Base-by-base conservation (phyloP, 1,140 invertebrate genomes). In the Zaprionus camerounensis region DNA sequence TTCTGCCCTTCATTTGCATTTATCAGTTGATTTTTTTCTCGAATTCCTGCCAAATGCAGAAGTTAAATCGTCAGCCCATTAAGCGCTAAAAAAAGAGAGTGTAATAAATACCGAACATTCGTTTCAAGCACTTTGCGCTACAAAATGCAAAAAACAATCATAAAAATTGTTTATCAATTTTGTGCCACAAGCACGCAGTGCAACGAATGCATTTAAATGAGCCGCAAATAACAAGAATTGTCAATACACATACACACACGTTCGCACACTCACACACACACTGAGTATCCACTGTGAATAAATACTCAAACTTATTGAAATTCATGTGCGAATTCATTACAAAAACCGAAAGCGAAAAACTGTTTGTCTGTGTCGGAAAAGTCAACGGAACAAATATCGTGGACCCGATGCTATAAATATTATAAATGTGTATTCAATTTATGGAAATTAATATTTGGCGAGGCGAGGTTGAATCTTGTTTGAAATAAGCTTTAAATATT, bases 191-290 rank as follows among this genome's bases (percentile, higher is more conserved):
- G 68, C 73, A 76, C 41, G 53, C 68, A 63, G 58, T 55, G 51
- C 67, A 62, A 28, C n/a, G 38, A 71, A 55, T 59, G 69, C 70
- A 76, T 76, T 76, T 57, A 72, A 76, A 72, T 67, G 68, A 66
- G 67, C 63, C 67, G 74, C 73, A 72, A 76, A 66, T 53, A 76
- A 71, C 46, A 76, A 58, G 31, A 70, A 70, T 51, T 64, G 67
- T 41, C 49, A 76, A 64, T 55, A 20, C 22, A 24, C 46, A 11
- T 9, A 28, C 51, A 41, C 34, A 7, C 31, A 36, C 28, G 20
- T 15, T 22, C 55, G 3, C 55, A 59, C 20, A 22, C 24, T 28
- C 22, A 62, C 11, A 44, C 31, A 20, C 13, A 17, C 13, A 13
- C 0, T 56, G 17, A 31, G 31, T 34, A 11, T 9, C 9, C 0